Percentiles rank a stretch among this genome's conserved stretches.
Conservation (phyloP, 2,888 invertebrate species). For the Drosophila mimetica region DNA sequence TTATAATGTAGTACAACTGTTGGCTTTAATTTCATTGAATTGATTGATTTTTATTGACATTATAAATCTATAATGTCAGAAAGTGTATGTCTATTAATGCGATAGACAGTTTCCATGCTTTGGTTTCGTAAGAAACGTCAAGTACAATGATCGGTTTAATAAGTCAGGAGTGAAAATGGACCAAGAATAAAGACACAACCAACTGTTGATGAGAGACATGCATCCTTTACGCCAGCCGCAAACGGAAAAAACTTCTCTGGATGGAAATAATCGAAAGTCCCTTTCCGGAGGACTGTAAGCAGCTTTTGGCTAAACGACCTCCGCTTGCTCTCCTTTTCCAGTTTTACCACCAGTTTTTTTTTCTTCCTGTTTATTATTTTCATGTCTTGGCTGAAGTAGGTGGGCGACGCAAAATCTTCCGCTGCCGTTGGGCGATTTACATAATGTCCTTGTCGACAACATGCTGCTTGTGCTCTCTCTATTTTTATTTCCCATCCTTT, state of each 20-base stretch:
- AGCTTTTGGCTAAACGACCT: constrained; percentile 29
- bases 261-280: constrained; percentile 52
- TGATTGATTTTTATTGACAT: too few relatives aligned
- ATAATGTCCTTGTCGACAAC: constrained; percentile 81
- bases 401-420: constrained; percentile 40
- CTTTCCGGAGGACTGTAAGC: constrained; percentile 33
- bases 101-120: constrained; percentile 7
- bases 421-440: constrained; percentile 72
- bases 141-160: constrained; percentile 83
- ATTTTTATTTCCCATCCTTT: constrained; percentile 11
- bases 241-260: constrained; percentile 25
- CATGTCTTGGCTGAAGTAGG: constrained; percentile 27
- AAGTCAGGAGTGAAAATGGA: constrained; percentile 66
- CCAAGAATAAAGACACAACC: constrained; percentile 13
- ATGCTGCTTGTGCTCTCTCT: constrained; percentile 6
- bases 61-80: too few relatives aligned
- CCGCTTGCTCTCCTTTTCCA: constrained; percentile 45
- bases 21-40: too few relatives aligned
- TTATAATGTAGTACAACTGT: too few relatives aligned
- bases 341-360: constrained; percentile 16
- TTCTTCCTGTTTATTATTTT: constrained; percentile 72
- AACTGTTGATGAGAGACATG: constrained; percentile 19
- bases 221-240: constrained; percentile 18
- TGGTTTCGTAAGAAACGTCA: constrained; percentile 64
- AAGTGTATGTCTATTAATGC: too few relatives aligned